Conservation (phyloP, 2,113 vertebrate genomes). For the Pelmatolapia mariae region DNA sequence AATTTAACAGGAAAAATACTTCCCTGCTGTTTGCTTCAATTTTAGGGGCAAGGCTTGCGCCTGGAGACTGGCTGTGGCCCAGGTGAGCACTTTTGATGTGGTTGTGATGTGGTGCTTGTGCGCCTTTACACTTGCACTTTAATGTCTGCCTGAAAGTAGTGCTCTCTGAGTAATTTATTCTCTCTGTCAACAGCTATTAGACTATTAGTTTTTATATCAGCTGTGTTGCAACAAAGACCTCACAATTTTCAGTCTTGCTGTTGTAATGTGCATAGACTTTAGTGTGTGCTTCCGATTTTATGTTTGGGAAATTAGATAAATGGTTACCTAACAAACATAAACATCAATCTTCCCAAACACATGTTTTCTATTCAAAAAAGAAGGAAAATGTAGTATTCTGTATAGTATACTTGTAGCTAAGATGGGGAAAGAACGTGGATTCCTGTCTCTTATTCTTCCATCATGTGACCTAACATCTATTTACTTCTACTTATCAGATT, state of each 20-base stretch:
- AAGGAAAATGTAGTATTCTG: background rate
- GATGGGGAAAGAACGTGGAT: fast-evolving
- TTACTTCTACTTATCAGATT: background rate
- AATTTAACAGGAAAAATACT: background rate
- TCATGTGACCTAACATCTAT: background rate
- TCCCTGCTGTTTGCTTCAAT: background rate
- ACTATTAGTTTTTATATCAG: background rate
- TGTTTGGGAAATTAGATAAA: background rate
- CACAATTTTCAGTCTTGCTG: fast-evolving
- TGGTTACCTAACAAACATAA: background rate
- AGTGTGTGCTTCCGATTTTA: background rate
- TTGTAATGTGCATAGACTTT: background rate
- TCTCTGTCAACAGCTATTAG: background rate
- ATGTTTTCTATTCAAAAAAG: background rate
- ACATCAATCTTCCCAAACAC: background rate
- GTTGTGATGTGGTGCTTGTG: background rate
- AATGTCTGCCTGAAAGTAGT: background rate
- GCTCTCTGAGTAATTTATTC: background rate
- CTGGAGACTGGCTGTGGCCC: fast-evolving
- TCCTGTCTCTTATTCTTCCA: background rate
- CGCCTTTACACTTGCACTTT: background rate
- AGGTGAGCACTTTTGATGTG: background rate
- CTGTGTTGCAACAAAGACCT: background rate
- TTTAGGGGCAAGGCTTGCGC: background rate
- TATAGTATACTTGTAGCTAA: background rate